A percentile compares a stretch with the other conserved stretches of the same genome.
Conservation (phyloP, 2,797 vertebrate genomes). For the Microhierax caerulescens region DNA sequence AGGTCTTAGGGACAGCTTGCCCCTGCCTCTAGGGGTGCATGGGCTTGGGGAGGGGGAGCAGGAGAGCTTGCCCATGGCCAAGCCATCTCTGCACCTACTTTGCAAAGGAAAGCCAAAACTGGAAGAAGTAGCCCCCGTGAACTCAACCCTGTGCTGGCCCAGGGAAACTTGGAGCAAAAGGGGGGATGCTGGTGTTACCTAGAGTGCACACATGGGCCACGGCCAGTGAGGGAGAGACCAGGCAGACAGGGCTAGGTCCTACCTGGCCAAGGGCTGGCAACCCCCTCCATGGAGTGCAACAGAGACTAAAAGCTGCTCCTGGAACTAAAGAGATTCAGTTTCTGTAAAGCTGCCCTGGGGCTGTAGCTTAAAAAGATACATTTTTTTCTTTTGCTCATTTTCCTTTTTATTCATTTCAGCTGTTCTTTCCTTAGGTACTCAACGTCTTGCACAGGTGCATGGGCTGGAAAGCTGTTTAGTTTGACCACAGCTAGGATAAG, state of each 20-base stretch:
- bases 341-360: not conserved
- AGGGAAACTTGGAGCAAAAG: not conserved
- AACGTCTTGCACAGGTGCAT: rapidly evolving
- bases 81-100: not conserved
- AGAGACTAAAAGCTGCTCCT: not conserved
- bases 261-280: not conserved
- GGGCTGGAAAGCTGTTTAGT: not conserved
- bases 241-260: not conserved
- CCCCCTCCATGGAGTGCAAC: rapidly evolving
- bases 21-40: not conserved
- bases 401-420: not conserved
- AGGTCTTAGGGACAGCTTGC: not conserved
- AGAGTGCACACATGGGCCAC: rapidly evolving
- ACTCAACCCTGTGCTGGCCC: not conserved
- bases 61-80: rapidly evolving
- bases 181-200: not conserved
- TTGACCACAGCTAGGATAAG: not conserved
- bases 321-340: not conserved
- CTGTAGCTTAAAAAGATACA: not conserved
- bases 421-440: not conserved
- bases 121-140: rapidly evolving
- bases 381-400: not conserved
- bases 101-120: not conserved
- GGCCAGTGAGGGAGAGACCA: not conserved
- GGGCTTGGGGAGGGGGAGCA: rapidly evolving